phyloP scores from a whole-genome alignment of 2,797 vertebrate species.

The Anolis apletophallus region DNA sequence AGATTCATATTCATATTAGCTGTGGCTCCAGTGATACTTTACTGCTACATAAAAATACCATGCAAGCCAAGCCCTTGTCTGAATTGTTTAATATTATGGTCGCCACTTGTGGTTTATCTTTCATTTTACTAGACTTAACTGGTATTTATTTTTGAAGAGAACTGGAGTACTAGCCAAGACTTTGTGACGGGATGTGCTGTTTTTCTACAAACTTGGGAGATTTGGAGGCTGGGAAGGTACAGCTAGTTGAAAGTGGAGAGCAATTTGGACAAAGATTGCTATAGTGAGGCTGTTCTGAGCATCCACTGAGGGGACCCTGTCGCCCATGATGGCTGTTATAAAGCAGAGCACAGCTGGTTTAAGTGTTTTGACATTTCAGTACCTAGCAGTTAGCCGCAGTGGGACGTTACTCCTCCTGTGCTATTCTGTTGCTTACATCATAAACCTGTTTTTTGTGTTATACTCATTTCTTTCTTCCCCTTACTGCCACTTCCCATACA shows the following conservation, averaged over 20 bases:
- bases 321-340: slow-evolving; percentile 8
- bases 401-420: background rate
- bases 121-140: slow-evolving; percentile 20
- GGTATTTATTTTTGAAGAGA: slow-evolving; percentile 15
- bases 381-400: slow-evolving; percentile 26
- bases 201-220: background rate
- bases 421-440: slow-evolving; percentile 4
- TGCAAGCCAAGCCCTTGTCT: background rate
- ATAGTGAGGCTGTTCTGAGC: background rate
- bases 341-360: slow-evolving; percentile 22
- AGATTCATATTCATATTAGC: too few relatives aligned
- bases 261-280: slow-evolving; percentile 10
- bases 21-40: background rate
- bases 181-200: background rate
- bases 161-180: background rate
- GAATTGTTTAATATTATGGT: background rate
- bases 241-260: background rate
- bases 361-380: slow-evolving; percentile 40
- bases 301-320: background rate
- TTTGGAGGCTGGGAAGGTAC: background rate
- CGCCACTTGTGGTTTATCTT: slow-evolving; percentile 19
- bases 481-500: slow-evolving; percentile 63
- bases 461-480: background rate
- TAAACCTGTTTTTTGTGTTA: background rate
- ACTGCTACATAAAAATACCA: background rate